Percentiles rank a stretch among this genome's conserved stretches.
Evolutionary conservation across 2,797 vertebrate species (phyloP).

Genomic region (Neopelma chrysocephalum): DNA sequence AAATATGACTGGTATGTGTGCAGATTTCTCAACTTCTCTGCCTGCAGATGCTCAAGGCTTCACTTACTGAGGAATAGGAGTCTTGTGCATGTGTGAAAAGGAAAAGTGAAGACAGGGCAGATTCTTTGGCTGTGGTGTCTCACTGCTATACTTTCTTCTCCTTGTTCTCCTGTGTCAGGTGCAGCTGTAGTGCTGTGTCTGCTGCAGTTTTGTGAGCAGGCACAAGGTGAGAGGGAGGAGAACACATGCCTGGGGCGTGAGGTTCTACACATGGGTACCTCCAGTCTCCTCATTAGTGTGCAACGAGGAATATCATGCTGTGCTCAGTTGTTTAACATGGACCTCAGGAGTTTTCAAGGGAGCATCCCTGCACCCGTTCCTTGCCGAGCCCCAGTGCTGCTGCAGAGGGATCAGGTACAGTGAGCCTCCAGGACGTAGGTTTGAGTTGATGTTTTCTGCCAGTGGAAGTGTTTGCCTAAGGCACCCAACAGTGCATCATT

Average conservation of each 20-base stretch:
- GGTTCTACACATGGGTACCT: background rate
- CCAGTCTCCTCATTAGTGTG: background rate
- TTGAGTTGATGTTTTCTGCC: background rate
- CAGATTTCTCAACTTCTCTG: background rate
- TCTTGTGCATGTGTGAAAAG: background rate
- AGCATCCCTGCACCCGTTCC: accelerated
- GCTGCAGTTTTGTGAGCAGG: background rate
- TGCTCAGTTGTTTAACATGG: accelerated
- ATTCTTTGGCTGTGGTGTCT: background rate
- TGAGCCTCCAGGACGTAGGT: background rate
- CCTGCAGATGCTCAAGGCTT: background rate
- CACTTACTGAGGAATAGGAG: background rate
- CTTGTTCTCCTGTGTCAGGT: background rate
- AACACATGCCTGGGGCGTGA: background rate
- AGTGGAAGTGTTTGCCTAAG: background rate
- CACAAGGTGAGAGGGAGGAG: background rate
- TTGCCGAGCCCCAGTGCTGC: accelerated
- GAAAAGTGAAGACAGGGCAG: background rate
- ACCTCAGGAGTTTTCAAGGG: background rate
- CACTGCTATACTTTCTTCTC: background rate
- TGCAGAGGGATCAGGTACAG: background rate
- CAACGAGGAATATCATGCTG: accelerated
- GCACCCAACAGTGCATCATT: accelerated
- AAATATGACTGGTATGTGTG: background rate
- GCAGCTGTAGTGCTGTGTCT: background rate